These are phyloP conservation scores for Centropus bengalensis DNA, from an alignment of 2,113 vertebrate species.

Conservation along the genomic window DNA sequence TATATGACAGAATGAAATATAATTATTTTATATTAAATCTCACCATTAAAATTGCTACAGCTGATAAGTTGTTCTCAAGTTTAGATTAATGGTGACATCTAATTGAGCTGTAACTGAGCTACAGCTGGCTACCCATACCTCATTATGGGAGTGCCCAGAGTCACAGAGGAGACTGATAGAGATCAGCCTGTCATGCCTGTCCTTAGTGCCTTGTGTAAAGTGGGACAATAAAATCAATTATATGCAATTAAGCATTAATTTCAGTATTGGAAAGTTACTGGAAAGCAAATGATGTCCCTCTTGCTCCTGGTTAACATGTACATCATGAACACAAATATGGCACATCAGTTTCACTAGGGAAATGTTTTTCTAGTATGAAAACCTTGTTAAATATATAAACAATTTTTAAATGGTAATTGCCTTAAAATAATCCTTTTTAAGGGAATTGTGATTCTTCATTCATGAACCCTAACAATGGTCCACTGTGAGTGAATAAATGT, in stretches of 20 bases:
- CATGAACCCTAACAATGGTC: background rate
- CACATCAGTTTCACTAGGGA: background rate
- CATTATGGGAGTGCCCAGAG: background rate
- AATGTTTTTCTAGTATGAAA: background rate
- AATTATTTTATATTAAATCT: constrained; percentile 13
- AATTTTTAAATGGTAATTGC: background rate
- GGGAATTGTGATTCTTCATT: background rate
- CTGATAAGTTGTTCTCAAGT: background rate
- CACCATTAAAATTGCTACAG: background rate
- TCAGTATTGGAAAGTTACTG: background rate
- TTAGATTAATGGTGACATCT: background rate
- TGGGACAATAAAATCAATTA: constrained; percentile 2
- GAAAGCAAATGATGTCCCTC: background rate
- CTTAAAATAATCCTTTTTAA: background rate
- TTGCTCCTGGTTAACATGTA: background rate
- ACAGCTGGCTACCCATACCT: background rate
- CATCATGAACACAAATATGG: background rate
- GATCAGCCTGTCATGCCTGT: background rate
- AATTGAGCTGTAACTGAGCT: constrained; percentile 31
- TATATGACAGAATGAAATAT: background rate
- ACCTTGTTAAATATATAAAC: background rate
- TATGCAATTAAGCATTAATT: constrained; percentile 22
- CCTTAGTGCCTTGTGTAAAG: background rate
- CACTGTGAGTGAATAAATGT: background rate
- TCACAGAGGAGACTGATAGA: background rate